Conservation (phyloP, 2,888 invertebrate species). For the Philopedon plagiatum region DNA sequence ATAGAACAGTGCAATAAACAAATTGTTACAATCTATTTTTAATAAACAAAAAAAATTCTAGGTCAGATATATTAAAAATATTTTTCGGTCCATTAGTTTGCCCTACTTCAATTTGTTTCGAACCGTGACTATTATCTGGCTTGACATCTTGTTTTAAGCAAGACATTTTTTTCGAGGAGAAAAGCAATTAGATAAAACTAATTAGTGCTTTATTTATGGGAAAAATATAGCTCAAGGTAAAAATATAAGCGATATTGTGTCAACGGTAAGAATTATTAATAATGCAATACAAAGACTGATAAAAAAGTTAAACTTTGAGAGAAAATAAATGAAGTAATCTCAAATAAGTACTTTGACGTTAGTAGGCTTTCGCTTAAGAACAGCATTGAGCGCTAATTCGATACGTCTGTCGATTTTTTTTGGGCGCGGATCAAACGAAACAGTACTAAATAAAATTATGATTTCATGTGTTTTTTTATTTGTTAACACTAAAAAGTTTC, state of each 20-base stretch:
- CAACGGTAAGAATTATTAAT: slow-evolving; percentile 1
- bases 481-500: too few relatives aligned
- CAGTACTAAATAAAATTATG: too few relatives aligned
- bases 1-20: background rate
- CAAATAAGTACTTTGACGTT: too few relatives aligned
- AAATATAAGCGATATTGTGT: slow-evolving; percentile 3
- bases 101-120: slow-evolving; percentile 26
- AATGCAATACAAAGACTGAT: background rate
- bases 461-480: too few relatives aligned
- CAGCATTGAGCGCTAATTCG: too few relatives aligned
- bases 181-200: slow-evolving; percentile 39
- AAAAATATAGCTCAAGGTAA: slow-evolving; percentile 36
- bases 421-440: too few relatives aligned
- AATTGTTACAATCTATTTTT: background rate
- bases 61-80: slow-evolving; percentile 9
- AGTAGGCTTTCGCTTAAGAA: too few relatives aligned
- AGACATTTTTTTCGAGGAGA: slow-evolving; percentile 24
- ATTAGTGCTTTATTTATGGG: slow-evolving; percentile 38
- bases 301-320: too few relatives aligned
- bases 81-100: slow-evolving; percentile 32
- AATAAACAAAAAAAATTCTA: slow-evolving; percentile 6
- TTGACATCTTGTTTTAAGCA: slow-evolving; percentile 41
- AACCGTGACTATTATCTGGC: slow-evolving; percentile 31
- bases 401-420: too few relatives aligned
- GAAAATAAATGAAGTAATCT: too few relatives aligned